Evolutionary conservation across 2,113 vertebrate species (phyloP), one percentile per base, ranked within the genome.

Genomic region (Carassius gibelio): DNA sequence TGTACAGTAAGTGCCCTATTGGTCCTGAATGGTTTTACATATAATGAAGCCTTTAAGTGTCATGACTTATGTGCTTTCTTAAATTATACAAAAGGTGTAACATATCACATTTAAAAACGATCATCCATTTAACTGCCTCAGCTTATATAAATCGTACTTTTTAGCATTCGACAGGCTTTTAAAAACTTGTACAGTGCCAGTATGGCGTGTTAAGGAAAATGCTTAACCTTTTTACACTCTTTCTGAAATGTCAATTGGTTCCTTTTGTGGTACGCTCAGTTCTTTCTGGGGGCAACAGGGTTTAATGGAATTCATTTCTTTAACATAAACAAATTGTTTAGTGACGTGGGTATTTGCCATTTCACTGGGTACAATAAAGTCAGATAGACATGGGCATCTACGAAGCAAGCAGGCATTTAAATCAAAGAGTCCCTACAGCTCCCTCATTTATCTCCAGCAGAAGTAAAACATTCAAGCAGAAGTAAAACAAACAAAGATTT

Each of bases 181-280:
- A 87, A 87, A 89, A 75, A 62, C 79, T 81, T 34, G 75, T 85
- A 84, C 50, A 34, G 48, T 71, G 71, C 50, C 82, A 76, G 81
- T 84, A 75, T 79, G 79, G 23, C 52, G 26, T 79, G 57, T 59
- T 74, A 84, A 75, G 81, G 77, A 77, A 21, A 23, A 72, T 11
- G 59, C 81, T 84, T 90, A 85, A 88, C 87, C 87, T 85, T 87
- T 83, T 75, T 83, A 72, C 66, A 61, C 75, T 26, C 26, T 21
- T 42, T 80, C 21, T 64, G 45, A 81, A 84, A 81, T 80, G 61
- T 79, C 81, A 84, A 84, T 87, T 83, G 76, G 68, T 26, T 8
- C 17, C 38, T 50, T 62, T 62, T 66, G 52, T 85, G 42, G 76
- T 74, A 8, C 19, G 13, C 50, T 84, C 78, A 23, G 68, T 86